Evolutionary conservation across 2,888 invertebrate genomes (phyloP).

Genomic region (Rhimphoctona megacephalus): DNA sequence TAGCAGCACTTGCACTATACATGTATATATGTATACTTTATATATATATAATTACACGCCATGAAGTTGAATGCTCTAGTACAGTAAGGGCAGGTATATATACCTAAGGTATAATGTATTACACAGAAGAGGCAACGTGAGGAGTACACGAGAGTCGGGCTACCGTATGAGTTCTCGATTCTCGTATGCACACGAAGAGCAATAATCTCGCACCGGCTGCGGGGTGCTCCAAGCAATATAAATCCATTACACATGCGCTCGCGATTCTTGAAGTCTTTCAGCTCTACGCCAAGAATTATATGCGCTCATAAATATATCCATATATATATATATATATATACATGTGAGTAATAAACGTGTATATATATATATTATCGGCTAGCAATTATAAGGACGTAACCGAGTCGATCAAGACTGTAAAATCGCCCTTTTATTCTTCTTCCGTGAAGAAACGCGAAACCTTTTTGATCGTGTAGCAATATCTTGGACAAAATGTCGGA

Average conservation of each 20-base stretch:
- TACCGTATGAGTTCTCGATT: slow-evolving; percentile 51
- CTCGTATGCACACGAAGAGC: slow-evolving; percentile 53
- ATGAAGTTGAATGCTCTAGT: slow-evolving; percentile 8
- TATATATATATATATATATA: not conserved
- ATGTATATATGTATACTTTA: not conserved
- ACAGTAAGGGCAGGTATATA: slow-evolving; percentile 19
- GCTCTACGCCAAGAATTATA: slow-evolving; percentile 44
- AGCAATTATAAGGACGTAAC: too few relatives aligned
- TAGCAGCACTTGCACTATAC: not conserved
- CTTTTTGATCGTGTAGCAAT: slow-evolving; percentile 33
- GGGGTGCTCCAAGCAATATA: slow-evolving; percentile 65
- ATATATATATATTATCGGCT: not conserved
- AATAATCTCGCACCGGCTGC: slow-evolving; percentile 63
- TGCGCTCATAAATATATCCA: slow-evolving; percentile 5
- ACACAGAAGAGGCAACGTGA: slow-evolving; percentile 21
- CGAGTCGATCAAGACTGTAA: not conserved
- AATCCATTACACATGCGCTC: slow-evolving; percentile 69
- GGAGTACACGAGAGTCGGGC: slow-evolving; percentile 20
- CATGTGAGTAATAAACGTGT: not conserved
- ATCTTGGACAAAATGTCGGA: slow-evolving; percentile 18
- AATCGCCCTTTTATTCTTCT: not conserved
- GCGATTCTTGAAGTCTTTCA: slow-evolving; percentile 51
- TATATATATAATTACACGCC: not conserved
- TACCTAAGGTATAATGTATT: slow-evolving; percentile 11
- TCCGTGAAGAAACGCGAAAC: not conserved